phyloP scores from a whole-genome alignment of 2,797 vertebrate genomes.

The Halcyon chelicuti region DNA sequence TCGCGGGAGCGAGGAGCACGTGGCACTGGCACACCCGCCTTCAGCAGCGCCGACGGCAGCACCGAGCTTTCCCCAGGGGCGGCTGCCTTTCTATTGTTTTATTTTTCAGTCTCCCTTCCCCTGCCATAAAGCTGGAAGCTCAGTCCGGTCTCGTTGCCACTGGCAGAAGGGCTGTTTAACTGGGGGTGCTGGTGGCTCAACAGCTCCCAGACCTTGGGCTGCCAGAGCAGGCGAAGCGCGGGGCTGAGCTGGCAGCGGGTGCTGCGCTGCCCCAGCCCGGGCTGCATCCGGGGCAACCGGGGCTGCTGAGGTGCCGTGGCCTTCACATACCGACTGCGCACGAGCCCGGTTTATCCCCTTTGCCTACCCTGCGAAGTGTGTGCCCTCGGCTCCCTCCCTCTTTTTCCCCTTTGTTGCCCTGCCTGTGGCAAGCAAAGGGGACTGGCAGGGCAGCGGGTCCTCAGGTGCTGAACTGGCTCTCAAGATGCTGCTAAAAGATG shows the following conservation, averaged over 20 bases:
- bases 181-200: not conserved
- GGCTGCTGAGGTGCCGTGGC: not conserved
- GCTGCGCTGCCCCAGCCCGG: not conserved
- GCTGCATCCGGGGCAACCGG: fast-evolving
- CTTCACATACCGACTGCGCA: fast-evolving
- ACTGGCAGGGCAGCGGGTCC: not conserved
- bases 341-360: fast-evolving
- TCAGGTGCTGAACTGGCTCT: not conserved
- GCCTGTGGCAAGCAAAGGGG: not conserved
- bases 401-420: not conserved
- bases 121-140: fast-evolving
- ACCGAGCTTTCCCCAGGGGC: fast-evolving
- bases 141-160: fast-evolving
- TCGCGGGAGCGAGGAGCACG: not conserved
- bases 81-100: not conserved
- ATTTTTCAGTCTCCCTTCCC: not conserved
- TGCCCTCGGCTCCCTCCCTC: not conserved
- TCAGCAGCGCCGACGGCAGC: not conserved
- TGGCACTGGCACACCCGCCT: not conserved
- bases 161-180: not conserved
- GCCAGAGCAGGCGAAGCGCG: fast-evolving
- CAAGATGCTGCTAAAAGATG: not conserved
- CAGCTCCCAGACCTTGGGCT: not conserved
- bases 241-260: fast-evolving
- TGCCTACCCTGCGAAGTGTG: fast-evolving